phyloP scores from a whole-genome alignment of 35 echinoderm and acorn worm species.

The Ophiothrix spiculata region DNA sequence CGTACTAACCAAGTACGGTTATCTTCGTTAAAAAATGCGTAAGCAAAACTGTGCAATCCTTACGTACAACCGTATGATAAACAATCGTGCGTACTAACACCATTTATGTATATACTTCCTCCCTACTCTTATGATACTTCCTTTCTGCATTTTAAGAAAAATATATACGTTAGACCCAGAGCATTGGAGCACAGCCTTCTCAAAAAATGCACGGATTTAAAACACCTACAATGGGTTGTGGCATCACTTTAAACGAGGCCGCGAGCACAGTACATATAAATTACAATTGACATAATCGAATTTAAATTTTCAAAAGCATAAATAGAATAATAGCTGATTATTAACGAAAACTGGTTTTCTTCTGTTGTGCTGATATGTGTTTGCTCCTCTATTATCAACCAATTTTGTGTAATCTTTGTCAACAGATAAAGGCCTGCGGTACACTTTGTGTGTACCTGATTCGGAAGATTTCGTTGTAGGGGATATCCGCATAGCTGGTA shows the following conservation, averaged over 20 bases:
- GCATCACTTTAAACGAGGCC: background rate
- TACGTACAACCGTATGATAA: no score
- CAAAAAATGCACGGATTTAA: no score
- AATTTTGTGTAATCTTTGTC: background rate
- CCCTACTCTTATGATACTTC: no score
- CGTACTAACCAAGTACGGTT: no score
- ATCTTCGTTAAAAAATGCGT: no score
- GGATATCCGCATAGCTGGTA: slow-evolving; percentile 7
- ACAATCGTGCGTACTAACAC: no score
- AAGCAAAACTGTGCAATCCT: no score
- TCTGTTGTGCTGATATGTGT: background rate
- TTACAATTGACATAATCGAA: background rate
- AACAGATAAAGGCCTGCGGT: slow-evolving; percentile 2
- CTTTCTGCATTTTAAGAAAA: no score
- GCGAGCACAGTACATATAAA: background rate
- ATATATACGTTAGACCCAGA: no score
- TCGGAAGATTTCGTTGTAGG: slow-evolving; percentile 3
- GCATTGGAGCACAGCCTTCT: no score
- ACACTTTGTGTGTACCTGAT: background rate
- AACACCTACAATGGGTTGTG: no score
- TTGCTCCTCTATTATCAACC: background rate
- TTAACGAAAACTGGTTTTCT: background rate
- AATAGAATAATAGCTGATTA: background rate
- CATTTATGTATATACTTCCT: no score
- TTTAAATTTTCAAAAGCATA: background rate